These are phyloP conservation scores for Ploceus nigricollis DNA, from an alignment of 2,113 vertebrate species.

Conservation along the genomic window DNA sequence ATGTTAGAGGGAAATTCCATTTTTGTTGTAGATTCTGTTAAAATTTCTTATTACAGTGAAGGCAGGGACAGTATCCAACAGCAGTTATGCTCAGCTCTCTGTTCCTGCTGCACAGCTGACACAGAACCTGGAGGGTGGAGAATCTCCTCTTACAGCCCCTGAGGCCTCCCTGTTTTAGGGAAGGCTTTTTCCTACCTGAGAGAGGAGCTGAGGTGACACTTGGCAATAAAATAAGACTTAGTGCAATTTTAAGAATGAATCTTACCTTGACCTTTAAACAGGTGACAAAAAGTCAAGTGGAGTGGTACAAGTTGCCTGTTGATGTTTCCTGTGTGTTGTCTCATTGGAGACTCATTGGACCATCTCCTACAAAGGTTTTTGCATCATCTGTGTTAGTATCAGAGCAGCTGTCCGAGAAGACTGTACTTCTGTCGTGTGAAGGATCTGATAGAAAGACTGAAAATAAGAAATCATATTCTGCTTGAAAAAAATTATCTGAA, in stretches of 20 bases:
- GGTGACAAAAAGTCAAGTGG: not conserved
- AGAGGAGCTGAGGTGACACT: not conserved
- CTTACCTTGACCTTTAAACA: not conserved
- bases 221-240: not conserved
- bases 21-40: not conserved
- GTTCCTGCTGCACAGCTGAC: not conserved
- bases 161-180: not conserved
- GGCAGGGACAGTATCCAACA: not conserved
- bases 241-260: not conserved
- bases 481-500: not conserved
- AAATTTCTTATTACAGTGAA: not conserved
- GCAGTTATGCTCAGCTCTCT: not conserved
- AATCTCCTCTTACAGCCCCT: not conserved
- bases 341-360: not conserved
- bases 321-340: not conserved
- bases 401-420: not conserved
- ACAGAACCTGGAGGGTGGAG: not conserved
- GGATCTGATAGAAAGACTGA: not conserved
- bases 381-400: not conserved
- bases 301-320: not conserved
- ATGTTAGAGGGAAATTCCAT: slow-evolving; percentile 10
- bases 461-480: not conserved
- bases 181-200: not conserved
- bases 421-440: not conserved
- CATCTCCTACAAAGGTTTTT: not conserved